Conservation (phyloP, 2,888 invertebrate genomes). For the Flexamia atlantica region DNA sequence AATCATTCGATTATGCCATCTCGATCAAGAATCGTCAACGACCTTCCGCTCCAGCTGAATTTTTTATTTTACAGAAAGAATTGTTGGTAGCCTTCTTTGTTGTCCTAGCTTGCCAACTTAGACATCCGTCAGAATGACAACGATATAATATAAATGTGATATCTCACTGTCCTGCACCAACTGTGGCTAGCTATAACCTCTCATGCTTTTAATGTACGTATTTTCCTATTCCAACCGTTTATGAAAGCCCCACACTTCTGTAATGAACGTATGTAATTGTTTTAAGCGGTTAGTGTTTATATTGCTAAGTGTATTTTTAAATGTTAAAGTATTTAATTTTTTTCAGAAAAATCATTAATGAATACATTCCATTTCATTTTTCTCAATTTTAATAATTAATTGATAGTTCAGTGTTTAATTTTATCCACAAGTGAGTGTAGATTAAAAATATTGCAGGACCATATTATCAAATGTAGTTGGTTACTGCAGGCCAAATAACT, state of each 20-base stretch:
- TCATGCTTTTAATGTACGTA: constrained; percentile 52
- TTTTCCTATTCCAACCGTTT: constrained; percentile 48
- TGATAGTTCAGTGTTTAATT: no score
- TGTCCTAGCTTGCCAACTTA: neutral
- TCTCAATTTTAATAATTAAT: no score
- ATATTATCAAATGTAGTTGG: no score
- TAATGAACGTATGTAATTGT: constrained; percentile 10
- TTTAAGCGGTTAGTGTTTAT: constrained; percentile 56
- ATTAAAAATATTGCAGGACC: no score
- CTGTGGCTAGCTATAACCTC: neutral
- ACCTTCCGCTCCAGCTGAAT: neutral
- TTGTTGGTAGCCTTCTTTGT: neutral
- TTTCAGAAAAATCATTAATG: neutral
- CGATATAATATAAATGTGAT: constrained; percentile 55
- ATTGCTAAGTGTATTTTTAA: constrained; percentile 60
- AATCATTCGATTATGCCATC: neutral
- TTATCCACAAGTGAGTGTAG: no score
- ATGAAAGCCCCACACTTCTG: constrained; percentile 36
- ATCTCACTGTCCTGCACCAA: constrained; percentile 21
- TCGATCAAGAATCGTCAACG: neutral
- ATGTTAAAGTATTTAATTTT: constrained; percentile 49
- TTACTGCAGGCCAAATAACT: no score
- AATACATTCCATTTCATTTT: neutral
- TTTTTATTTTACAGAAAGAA: neutral
- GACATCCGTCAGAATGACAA: neutral